Conservation (phyloP, 2,888 invertebrate species). For the Helicoverpa assulta region DNA sequence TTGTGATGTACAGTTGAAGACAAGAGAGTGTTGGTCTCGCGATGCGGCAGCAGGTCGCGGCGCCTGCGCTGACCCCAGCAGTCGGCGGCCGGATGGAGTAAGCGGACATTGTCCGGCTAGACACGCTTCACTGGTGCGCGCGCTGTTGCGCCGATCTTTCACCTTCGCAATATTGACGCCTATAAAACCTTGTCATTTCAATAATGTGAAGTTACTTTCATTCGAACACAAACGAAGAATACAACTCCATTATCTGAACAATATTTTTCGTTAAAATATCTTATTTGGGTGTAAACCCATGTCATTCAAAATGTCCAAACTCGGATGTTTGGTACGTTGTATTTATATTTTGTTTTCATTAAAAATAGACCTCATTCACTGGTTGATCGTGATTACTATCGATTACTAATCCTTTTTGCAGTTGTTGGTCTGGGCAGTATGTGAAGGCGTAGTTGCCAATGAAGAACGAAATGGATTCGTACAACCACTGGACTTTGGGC, state of each 20-base stretch:
- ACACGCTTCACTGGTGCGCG: slow-evolving; percentile 87
- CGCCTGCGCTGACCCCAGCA: slow-evolving; percentile 72
- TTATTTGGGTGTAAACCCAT: slow-evolving; percentile 85
- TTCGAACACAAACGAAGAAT: slow-evolving; percentile 85
- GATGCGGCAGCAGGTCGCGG: slow-evolving; percentile 30
- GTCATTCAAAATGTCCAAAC: slow-evolving; percentile 77
- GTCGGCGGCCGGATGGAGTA: slow-evolving; percentile 81
- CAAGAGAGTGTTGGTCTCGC: background rate
- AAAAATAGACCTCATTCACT: background rate
- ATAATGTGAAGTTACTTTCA: slow-evolving; percentile 89
- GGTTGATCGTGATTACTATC: slow-evolving; percentile 11
- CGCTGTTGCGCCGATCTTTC: slow-evolving; percentile 88
- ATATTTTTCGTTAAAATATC: slow-evolving; percentile 69
- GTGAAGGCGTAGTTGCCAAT: slow-evolving; percentile 78
- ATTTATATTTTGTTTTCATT: slow-evolving; percentile 39
- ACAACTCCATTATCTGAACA: slow-evolving; percentile 79
- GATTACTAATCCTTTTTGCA: slow-evolving; percentile 71
- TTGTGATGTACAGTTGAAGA: background rate
- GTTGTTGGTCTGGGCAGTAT: slow-evolving; percentile 84
- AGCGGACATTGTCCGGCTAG: slow-evolving; percentile 87
- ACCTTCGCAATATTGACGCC: slow-evolving; percentile 90
- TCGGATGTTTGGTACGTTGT: slow-evolving; percentile 82
- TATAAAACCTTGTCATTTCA: slow-evolving; percentile 89
- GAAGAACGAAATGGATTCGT: slow-evolving; percentile 86
- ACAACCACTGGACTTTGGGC: slow-evolving; percentile 89